Base-by-base conservation (phyloP, 2,797 vertebrate genomes). In the Microchirus variegatus region DNA sequence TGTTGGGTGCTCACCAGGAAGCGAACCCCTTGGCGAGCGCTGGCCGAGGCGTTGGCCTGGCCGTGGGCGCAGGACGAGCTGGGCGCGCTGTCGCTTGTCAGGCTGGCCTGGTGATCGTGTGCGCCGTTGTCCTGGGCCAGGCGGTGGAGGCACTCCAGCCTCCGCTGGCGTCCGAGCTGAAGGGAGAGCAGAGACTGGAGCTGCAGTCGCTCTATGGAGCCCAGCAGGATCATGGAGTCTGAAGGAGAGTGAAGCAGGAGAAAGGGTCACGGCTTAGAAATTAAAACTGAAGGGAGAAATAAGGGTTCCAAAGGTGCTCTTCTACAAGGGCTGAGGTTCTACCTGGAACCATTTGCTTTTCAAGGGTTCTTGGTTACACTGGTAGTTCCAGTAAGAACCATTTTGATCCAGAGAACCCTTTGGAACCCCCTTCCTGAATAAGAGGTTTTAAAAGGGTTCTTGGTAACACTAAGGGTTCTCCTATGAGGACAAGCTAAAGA, bases 171-270 rank as follows among this genome's bases (percentile, higher is more conserved):
- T 41, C 96, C 89, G 78, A 99, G 92, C 89, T 99, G 98, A 15
- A 89, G 79, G 2, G 89, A 91, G 68, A 99, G 94, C 72, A 99
- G 89, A 0, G 94, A 90, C 81, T 95, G 95, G 22, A 99, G 94
- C 92, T 98, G 96, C 0, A 95, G 84, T 14, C 96, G 94, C 85
- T 99, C 97, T 0, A 99, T 98, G 89, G 98, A 99, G 54, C 98
- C 98, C 87, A 99, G 93, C 60, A 99, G 93, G 89, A 99, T 98
- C 98, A 99, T 99, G 51, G 97, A 98, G 65, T 99, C 98, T 85
- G 66, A 44, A 49, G 45, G 43, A 58, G 45, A 31, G 56, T n/a
- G 51, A 53, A 45, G 40, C n/a, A 1, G 0, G 45, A 10, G 40
- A 42, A 6, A 13, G 17, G 12, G 9, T 15, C 5, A 53, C 9